These are phyloP conservation scores for Gymnocephalus cernua DNA, from an alignment of 2,113 vertebrate genomes.

Conservation along the genomic window DNA sequence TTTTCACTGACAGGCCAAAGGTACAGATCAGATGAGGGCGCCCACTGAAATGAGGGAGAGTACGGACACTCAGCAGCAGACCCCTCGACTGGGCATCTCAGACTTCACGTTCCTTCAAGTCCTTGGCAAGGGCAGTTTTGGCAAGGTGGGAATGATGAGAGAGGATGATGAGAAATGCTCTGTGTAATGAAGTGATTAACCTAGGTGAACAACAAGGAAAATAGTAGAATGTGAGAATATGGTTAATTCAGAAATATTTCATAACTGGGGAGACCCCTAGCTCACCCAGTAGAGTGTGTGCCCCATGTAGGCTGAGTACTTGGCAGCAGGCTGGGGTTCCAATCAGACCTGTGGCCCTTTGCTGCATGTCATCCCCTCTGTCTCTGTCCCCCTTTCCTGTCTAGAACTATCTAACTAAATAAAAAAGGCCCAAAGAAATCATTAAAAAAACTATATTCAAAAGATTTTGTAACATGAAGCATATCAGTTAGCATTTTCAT, in stretches of 20 bases:
- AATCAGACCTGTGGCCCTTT: too few relatives aligned
- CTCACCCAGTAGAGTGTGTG: too few relatives aligned
- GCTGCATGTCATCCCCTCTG: too few relatives aligned
- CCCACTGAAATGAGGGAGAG: slow-evolving; percentile 75
- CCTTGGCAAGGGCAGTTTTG: slow-evolving; percentile 97
- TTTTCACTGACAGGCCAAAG: slow-evolving; percentile 58
- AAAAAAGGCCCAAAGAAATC: too few relatives aligned
- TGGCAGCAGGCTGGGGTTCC: too few relatives aligned
- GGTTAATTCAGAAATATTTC: background rate
- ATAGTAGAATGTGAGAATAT: background rate
- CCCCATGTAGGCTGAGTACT: too few relatives aligned
- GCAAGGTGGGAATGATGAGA: slow-evolving; percentile 88
- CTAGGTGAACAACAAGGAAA: background rate
- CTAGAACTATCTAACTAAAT: too few relatives aligned
- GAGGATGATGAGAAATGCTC: background rate
- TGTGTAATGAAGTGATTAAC: background rate
- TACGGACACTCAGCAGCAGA: slow-evolving; percentile 35
- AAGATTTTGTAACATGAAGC: background rate
- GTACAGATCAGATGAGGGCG: slow-evolving; percentile 51
- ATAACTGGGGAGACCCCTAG: too few relatives aligned
- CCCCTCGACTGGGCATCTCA: slow-evolving; percentile 84
- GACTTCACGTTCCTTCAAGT: slow-evolving; percentile 95
- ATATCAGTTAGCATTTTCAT: background rate
- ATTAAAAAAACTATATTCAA: background rate
- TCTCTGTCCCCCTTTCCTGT: too few relatives aligned